phyloP scores from a whole-genome alignment of 92 coral and sea anemone genomes.

The Zoanthus gigantus region DNA sequence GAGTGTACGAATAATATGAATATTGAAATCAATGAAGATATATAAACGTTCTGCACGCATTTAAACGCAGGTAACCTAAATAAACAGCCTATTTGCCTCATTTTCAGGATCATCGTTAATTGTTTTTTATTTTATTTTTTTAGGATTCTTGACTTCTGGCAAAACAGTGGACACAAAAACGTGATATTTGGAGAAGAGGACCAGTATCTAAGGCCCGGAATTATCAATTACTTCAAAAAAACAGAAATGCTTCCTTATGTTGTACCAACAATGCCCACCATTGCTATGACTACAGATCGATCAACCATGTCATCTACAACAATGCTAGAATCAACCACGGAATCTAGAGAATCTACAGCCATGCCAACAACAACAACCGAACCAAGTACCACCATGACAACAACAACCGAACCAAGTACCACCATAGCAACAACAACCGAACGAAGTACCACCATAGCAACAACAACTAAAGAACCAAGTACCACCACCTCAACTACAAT shows the following conservation, averaged over 20 bases:
- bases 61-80: too few relatives aligned
- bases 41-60: too few relatives aligned
- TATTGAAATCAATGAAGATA: too few relatives aligned
- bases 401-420: not conserved
- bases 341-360: not conserved
- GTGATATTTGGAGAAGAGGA: conserved; percentile 27
- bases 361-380: conserved; percentile 1
- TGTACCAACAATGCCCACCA: conserved; percentile 18
- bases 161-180: not conserved
- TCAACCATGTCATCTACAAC: not conserved
- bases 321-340: not conserved
- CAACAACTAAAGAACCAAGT: too few relatives aligned
- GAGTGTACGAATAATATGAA: too few relatives aligned
- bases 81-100: too few relatives aligned
- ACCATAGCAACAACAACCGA: too few relatives aligned
- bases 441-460: too few relatives aligned
- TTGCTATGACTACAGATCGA: not conserved
- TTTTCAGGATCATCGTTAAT: too few relatives aligned
- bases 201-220: conserved; percentile 24
- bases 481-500: too few relatives aligned
- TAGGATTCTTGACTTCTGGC: not conserved
- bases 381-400: not conserved
- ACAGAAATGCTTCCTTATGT: conserved; percentile 40
- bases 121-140: not conserved
- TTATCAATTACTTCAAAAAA: conserved; percentile 33